Conservation (phyloP, 1,140 invertebrate genomes). For the Drepana arcuata region DNA sequence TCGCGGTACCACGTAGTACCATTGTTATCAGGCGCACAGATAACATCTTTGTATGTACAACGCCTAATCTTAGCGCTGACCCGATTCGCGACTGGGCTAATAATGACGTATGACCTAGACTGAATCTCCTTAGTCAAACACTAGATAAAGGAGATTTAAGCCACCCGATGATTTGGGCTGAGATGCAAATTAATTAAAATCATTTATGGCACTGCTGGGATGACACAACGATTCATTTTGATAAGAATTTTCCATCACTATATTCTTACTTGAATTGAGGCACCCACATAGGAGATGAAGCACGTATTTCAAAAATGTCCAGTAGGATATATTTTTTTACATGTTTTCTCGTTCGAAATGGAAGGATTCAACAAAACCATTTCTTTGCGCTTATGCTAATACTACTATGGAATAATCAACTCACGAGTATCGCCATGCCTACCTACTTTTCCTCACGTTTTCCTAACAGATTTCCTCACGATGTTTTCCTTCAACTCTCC, state of each 20-base stretch:
- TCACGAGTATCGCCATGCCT: too few relatives aligned
- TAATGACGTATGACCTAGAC: constrained; percentile 58
- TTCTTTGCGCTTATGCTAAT: too few relatives aligned
- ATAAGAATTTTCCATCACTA: not conserved
- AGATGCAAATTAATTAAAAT: constrained; percentile 1
- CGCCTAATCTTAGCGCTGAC: constrained; percentile 51
- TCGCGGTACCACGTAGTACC: constrained; percentile 40
- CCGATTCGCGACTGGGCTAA: constrained; percentile 49
- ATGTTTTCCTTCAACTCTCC: too few relatives aligned
- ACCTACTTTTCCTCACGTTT: too few relatives aligned
- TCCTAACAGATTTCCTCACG: too few relatives aligned
- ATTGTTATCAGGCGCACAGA: constrained; percentile 35
- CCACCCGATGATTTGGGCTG: constrained; percentile 12
- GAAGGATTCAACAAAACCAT: too few relatives aligned
- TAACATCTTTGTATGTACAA: constrained; percentile 38
- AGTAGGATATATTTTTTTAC: too few relatives aligned
- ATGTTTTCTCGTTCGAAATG: too few relatives aligned
- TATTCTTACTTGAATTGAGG: not conserved
- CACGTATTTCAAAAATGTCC: too few relatives aligned
- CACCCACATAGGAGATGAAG: too few relatives aligned
- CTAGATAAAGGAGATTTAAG: constrained; percentile 53
- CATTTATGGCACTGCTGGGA: not conserved
- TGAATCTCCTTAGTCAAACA: constrained; percentile 47
- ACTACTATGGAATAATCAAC: too few relatives aligned
- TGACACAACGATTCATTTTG: not conserved